Evolutionary conservation across 2,797 vertebrate genomes (phyloP), one percentile per base, ranked within the genome.

Genomic region (Meriones psammophilus): DNA sequence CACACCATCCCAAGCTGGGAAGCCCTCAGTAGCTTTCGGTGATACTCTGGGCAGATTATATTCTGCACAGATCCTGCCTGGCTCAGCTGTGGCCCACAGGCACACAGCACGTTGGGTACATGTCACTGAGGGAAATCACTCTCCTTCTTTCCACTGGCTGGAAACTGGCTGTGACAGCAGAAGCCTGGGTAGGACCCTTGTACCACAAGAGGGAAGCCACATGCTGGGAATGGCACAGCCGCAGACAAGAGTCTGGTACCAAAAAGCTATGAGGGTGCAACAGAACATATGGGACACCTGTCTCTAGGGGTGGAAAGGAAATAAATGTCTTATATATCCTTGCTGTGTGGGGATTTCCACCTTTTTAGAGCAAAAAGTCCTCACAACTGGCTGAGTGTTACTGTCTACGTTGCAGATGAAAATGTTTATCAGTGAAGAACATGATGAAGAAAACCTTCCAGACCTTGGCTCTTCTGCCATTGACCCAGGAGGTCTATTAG

Each of bases 281-380:
- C 5, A 0, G 22, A 33, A 66, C 50, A 69, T 8, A 0, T 0
- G 3, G 54, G 12, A 73, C 60, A 9, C 56, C 17, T 15, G 4
- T 39, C 54, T 60, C 50, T 54, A 46, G 60, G 56, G 0, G 0
- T 24, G 33, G 68, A 7, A 76, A 76, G 73, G 30, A 79, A 13
- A 8, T 14, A 1, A 33, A 20, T 3, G 20, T n/a, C 13, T 13
- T 1, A 4, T 0, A 3, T 12, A 10, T 76, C 64, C 0, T 71
- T 20, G 22, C n/a, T n/a, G 5, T 3, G 17, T 20, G 8, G 73
- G 79, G 50, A 6, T 14, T 91, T 68, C 28, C 54, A 1, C 39
- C 42, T 68, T 22, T 89, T 64, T 56, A 80, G 71, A 50, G 42
- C 30, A n/a, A 17, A 71, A 33, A 56, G 68, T 42, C 58, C 9